Evolutionary conservation across 2,888 invertebrate species (phyloP).

Genomic region (Lepidochitona cinerea): DNA sequence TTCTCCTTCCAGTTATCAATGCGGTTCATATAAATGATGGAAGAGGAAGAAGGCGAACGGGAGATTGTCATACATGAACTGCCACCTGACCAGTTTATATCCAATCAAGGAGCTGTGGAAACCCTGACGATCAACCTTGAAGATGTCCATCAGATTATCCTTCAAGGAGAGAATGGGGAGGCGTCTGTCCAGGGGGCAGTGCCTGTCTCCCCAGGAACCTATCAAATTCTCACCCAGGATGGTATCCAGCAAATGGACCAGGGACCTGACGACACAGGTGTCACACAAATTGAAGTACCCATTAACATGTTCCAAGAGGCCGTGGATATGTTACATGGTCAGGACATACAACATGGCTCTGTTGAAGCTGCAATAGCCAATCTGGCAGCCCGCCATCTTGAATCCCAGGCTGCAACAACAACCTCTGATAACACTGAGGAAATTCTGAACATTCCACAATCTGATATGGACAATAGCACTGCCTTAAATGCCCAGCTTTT

Average conservation of each 20-base stretch:
- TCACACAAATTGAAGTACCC: constrained; percentile 2
- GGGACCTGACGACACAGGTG: not conserved
- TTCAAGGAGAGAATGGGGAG: constrained; percentile 47
- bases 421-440: not conserved
- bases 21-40: not conserved
- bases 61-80: not conserved
- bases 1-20: too few relatives aligned
- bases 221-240: constrained; percentile 48
- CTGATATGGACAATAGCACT: not conserved
- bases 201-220: constrained; percentile 48
- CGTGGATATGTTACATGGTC: not conserved
- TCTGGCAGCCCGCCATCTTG: not conserved
- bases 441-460: not conserved
- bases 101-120: constrained; percentile 11
- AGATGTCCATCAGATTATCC: constrained; percentile 49
- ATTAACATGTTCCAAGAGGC: not conserved
- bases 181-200: constrained; percentile 25
- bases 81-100: not conserved
- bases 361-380: not conserved
- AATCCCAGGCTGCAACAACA: not conserved
- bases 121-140: constrained; percentile 53
- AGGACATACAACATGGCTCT: not conserved
- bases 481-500: not conserved
- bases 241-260: constrained; percentile 19
- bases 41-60: not conserved